A percentile compares a stretch with the other conserved stretches of the same genome.
phyloP scores from a whole-genome alignment of 2,113 vertebrate species.

The Microtus montanus region DNA sequence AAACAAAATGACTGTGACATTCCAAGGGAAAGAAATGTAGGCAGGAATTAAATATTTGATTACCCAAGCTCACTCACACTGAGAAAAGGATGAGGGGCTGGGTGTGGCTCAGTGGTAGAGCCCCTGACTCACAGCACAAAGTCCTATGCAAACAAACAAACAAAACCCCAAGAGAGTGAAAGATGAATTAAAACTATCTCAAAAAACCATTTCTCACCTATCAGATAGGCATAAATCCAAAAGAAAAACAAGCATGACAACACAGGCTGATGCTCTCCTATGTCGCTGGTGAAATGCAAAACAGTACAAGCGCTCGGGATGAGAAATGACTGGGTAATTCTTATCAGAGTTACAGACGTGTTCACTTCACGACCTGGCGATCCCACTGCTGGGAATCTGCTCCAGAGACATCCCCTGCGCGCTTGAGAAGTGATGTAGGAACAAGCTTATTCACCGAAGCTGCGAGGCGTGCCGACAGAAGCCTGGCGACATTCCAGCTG shows the following conservation, averaged over 20 bases:
- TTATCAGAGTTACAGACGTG: background rate
- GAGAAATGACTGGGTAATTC: conserved; percentile 18
- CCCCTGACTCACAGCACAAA: background rate
- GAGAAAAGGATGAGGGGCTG: background rate
- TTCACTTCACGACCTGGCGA: background rate
- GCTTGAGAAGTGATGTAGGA: background rate
- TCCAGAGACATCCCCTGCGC: background rate
- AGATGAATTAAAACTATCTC: background rate
- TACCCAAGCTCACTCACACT: background rate
- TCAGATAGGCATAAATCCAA: conserved; percentile 58
- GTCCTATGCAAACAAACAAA: background rate
- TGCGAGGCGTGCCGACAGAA: background rate
- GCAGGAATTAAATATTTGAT: background rate
- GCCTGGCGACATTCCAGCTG: background rate
- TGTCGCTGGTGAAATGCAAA: background rate
- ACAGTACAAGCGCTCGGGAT: background rate
- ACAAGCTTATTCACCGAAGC: background rate
- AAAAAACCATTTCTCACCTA: background rate
- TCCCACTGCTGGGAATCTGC: conserved; percentile 50
- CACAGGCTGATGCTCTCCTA: background rate
- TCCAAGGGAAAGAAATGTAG: background rate
- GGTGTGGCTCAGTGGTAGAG: background rate
- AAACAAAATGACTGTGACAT: background rate
- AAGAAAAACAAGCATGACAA: background rate
- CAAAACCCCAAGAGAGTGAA: background rate